These are phyloP conservation scores for Hipparchia sbordonii DNA, from an alignment of 2,888 invertebrate genomes.

Conservation along the genomic window DNA sequence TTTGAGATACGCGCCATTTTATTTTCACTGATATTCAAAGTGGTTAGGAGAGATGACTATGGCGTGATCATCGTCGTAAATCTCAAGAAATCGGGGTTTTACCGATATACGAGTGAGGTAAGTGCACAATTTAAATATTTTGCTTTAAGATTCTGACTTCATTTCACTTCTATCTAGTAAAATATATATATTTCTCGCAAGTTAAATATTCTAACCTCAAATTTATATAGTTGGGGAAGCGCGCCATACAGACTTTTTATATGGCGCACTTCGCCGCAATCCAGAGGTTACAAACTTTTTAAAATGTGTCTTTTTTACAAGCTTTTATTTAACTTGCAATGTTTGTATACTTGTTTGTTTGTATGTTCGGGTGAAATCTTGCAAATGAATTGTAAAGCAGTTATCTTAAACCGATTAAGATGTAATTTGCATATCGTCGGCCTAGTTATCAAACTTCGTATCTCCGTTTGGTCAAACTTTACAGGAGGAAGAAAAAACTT, in stretches of 20 bases:
- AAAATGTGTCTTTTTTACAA: conserved; percentile 1
- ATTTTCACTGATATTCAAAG: no score
- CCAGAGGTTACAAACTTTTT: not conserved
- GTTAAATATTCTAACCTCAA: conserved; percentile 2
- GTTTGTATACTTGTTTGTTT: conserved; percentile 1
- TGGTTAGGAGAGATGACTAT: no score
- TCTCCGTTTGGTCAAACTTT: no score
- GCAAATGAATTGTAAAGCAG: conserved; percentile 4
- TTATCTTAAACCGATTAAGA: conserved; percentile 2
- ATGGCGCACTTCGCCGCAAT: not conserved
- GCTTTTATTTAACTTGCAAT: conserved; percentile 1
- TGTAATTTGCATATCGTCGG: not conserved
- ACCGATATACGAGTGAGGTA: not conserved
- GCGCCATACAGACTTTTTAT: conserved; percentile 2
- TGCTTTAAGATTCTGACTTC: conserved; percentile 1
- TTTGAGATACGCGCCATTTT: no score
- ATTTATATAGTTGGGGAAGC: conserved; percentile 2
- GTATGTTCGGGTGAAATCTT: conserved; percentile 2
- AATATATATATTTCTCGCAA: conserved; percentile 1
- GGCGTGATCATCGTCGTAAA: no score
- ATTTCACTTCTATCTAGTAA: conserved; percentile 1
- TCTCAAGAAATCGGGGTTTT: no score
- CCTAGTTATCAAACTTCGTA: no score
- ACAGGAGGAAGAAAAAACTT: no score
- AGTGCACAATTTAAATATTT: not conserved